These are phyloP conservation scores for Rallus crepitans DNA, from an alignment of 2,797 vertebrate genomes.

Conservation along the genomic window DNA sequence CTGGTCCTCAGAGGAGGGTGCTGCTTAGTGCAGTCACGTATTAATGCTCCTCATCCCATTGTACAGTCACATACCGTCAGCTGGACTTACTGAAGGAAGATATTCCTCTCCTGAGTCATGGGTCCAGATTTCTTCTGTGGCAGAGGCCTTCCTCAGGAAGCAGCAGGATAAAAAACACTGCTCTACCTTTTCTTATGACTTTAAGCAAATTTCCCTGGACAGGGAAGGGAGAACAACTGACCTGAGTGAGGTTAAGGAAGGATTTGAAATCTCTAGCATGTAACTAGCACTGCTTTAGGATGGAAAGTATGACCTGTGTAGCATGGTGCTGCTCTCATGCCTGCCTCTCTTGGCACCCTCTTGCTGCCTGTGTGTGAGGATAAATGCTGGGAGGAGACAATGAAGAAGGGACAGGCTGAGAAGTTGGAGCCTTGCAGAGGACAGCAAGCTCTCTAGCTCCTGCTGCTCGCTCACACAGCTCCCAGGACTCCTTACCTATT, in stretches of 20 bases:
- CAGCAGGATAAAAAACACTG: not conserved
- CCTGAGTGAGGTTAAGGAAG: not conserved
- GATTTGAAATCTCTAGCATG: not conserved
- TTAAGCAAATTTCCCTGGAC: not conserved
- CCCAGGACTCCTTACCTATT: not conserved
- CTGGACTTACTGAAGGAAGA: not conserved
- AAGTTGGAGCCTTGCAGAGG: not conserved
- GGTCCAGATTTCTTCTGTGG: not conserved
- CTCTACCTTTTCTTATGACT: not conserved
- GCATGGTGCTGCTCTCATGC: not conserved
- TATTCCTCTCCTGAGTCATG: not conserved
- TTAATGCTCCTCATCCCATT: not conserved
- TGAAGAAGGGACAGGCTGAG: not conserved
- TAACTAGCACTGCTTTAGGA: not conserved
- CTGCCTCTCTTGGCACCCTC: not conserved
- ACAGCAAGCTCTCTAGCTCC: not conserved
- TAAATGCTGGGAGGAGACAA: not conserved
- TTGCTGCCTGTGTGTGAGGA: fast-evolving
- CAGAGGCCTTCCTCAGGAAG: not conserved
- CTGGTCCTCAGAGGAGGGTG: not conserved
- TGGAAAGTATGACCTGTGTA: fast-evolving
- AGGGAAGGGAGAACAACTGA: not conserved
- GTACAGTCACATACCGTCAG: not conserved
- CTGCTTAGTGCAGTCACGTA: not conserved
- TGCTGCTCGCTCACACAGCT: not conserved